Base-by-base conservation (phyloP, 2,888 invertebrate genomes). In the Polydrusus pterygomalis region DNA sequence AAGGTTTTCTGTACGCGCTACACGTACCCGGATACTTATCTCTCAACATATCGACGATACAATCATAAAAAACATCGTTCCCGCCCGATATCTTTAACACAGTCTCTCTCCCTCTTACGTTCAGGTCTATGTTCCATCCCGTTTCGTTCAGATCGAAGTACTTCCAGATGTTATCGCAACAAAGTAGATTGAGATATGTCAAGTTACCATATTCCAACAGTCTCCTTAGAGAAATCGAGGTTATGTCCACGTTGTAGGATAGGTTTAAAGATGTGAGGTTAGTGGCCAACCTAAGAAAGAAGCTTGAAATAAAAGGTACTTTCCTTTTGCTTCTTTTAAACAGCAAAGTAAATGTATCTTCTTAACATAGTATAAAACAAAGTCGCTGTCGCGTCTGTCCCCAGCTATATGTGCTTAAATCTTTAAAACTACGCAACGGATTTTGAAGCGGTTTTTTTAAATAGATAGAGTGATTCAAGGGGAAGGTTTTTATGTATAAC, bases 141-240 rank as follows among this genome's bases (percentile, higher is more conserved):
- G 25, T 56, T 30, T 69, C 73, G n/a, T 49, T 72, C 30, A 67
- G 43, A 51, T 81, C 81, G 56, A 86, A 85, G 78, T 86, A 85
- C 54, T 82, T 80, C 60, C 85, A 79, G 69, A 91, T 90, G 75
- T 90, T 89, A 75, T 87, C 85, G 84, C 92, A 92, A 34, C 91
- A 91, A 77, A 89, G 87, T 0, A 91, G 85, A 81, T 90, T 88
- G 49, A 92, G 87, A 78, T 88, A 88, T 0, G 88, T 88, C 0
- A 91, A 88, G 1, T 88, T 88, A 0, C 89, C 88, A 80, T 89
- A 82, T 80, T 91, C 90, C 0, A 93, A 81, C 10, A 93, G 82
- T 82, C 91, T 90, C 82, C 92, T 90, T 62, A 93, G 82, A 0
- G 92, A 89, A 34, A 90, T 87, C 49, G 90, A 90, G 11, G 91